Percentiles rank a stretch among this genome's conserved stretches.
Evolutionary conservation across 2,113 vertebrate genomes (phyloP).

Genomic region (Octodon degus): DNA sequence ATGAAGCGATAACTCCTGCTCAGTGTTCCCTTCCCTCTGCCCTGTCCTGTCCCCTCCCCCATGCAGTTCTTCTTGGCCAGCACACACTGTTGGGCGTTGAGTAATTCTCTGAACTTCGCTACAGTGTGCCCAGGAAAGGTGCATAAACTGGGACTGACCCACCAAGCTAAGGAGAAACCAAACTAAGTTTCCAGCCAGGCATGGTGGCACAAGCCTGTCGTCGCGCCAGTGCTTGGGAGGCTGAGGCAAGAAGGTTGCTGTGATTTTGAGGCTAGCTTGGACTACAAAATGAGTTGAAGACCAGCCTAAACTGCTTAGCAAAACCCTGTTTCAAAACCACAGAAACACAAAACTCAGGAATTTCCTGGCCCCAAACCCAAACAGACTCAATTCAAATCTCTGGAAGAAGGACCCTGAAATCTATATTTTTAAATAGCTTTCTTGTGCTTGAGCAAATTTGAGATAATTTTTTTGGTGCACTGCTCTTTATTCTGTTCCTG

Average conservation of each 20-base stretch:
- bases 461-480: background rate
- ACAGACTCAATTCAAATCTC: background rate
- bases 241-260: background rate
- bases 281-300: background rate
- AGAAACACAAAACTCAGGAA: background rate
- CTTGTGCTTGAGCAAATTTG: background rate
- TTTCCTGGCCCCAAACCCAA: background rate
- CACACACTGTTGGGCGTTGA: background rate
- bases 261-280: background rate
- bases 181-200: background rate
- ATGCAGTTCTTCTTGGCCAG: background rate
- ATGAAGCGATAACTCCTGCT: background rate
- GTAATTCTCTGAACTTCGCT: background rate
- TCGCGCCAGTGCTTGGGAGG: background rate
- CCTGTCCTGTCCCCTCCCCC: no score
- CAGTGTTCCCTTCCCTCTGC: no score
- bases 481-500: background rate
- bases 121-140: background rate
- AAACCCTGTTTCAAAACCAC: background rate
- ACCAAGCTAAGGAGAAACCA: background rate
- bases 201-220: background rate
- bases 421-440: constrained; percentile 21
- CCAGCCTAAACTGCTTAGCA: background rate
- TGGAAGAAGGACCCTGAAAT: background rate
- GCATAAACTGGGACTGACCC: background rate